Base-by-base conservation (phyloP, 2,888 invertebrate species). In the Teleogryllus oceanicus region DNA sequence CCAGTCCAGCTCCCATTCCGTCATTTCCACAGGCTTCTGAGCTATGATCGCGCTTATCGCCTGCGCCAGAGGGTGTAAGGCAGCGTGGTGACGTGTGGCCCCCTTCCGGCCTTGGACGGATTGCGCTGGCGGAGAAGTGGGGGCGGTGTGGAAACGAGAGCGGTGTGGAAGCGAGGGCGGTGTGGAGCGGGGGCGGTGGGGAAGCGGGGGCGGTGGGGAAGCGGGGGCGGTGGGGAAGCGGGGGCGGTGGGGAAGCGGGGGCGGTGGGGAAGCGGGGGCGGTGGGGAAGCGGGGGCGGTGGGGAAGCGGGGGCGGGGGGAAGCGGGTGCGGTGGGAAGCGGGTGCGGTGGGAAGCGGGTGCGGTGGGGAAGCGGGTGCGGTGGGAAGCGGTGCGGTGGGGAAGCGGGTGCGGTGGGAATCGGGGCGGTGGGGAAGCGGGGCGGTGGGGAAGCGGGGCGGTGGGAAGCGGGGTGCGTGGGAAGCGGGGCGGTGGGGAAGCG, bases 331-430 rank as follows among this genome's bases (percentile, higher is more conserved):
- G 16, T 11, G 1, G 51, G 51, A 51, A 51, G 62, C 13, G n/a
- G 62, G 13, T n/a, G 0, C 16, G 3, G 0, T 8, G 0, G n/a
- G 62, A 10, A 1, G 11, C 0, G n/a, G 62, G 0, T 4, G 2
- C 16, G 16, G 13, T 4, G 16, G 13, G 3, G 62, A 13, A 5
- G 62, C 62, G 62, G n/a, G n/a, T n/a, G 1, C 5, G 37, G 8
- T 1, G 37, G 37, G 5, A 37, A 37, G 37, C 8, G 37, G 37
- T 8, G 4, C 8, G 37, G 37, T 5, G 37, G 37, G 37, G 5
- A 62, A n/a, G n/a, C 62, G 8, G 16, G 8, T 8, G 37, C 5
- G 5, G 37, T 5, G 1, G 62, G 10, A 62, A 18, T 1, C 21
- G 21, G n/a, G 4, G 13, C 16, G n/a, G 62, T 11, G 62, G 16